Evolutionary conservation across 1,140 invertebrate species (phyloP), one percentile per base, ranked within the genome.

Genomic region (Mycetomoellerius zeteki): DNA sequence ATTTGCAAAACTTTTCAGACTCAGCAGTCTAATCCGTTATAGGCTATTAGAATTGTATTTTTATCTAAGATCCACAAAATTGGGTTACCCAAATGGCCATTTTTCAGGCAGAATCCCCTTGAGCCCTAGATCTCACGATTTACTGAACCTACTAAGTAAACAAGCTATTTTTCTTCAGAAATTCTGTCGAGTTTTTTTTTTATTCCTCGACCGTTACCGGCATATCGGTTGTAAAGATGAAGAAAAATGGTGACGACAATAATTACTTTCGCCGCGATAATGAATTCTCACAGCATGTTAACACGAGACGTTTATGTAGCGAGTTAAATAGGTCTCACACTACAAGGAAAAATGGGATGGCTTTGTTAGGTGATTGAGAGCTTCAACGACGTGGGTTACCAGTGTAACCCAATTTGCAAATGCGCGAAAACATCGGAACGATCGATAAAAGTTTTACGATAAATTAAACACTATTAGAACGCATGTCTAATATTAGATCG

Each of bases 161-260:
- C 80, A 84, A 84, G 80, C 69, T 84, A 75, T 84, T 84, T 84
- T 73, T 84, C 37, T n/a, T 75, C 24, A 12, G 7, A n/a, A 47
- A 50, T 62, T n/a, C 4, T 1, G 14, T 19, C 1, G 2, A 56
- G 3, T 52, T 33, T 60, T 60, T 50, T 50, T 43, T 58, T 37
- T 8, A 37, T 71, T 80, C 0, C 1, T 21, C 12, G 24, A 30
- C 4, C 2, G 21, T 81, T 56, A 16, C 27, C 50, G 37, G 14
- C 64, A 43, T 14, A 82, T 43, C 30, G n/a, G 24, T 27, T 19
- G 19, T 6, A 19, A n/a, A 19, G 47, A 58, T 24, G 2, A 19
- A 81, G 43, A 43, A 71, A 56, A 72, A 71, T 58, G 6, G 6
- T 16, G 10, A 27, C 19, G 30, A 54, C 14, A 19, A n/a, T 43